A percentile compares a stretch with the other conserved stretches of the same genome.
phyloP scores from a whole-genome alignment of 2,797 vertebrate species.

The Myripristis murdjan region DNA sequence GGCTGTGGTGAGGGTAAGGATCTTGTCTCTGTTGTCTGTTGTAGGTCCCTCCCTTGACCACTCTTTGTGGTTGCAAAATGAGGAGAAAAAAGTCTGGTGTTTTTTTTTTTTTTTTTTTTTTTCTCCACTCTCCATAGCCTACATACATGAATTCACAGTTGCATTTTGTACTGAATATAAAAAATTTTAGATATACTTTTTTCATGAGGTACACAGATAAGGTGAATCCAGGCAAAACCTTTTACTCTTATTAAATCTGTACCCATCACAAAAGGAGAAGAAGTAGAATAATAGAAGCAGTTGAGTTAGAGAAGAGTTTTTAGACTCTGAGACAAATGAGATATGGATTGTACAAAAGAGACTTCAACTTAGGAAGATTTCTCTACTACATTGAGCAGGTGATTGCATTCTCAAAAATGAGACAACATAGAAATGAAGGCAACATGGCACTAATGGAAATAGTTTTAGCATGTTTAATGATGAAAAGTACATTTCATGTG shows the following conservation, averaged over 20 bases:
- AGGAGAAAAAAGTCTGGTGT: background rate
- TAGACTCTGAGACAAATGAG: no score
- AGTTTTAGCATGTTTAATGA: conserved; percentile 3
- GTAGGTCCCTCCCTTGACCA: conserved; percentile 61
- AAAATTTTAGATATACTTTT: background rate
- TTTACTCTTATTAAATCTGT: no score
- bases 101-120: background rate
- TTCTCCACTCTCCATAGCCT: background rate
- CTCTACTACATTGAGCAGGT: background rate
- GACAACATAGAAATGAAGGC: background rate
- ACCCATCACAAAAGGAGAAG: no score
- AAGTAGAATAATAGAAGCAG: no score
- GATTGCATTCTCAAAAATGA: background rate
- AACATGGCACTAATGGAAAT: conserved; percentile 23
- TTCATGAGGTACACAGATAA: no score
- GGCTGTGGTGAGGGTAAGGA: background rate
- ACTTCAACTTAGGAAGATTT: background rate
- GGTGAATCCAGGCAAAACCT: no score
- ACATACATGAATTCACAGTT: no score
- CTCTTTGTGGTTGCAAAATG: conserved; percentile 21
- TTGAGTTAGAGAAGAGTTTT: no score
- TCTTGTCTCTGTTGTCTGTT: background rate
- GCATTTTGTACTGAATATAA: background rate
- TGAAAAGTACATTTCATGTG: conserved; percentile 32
- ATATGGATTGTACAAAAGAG: no score